These are phyloP conservation scores for Cerceris rybyensis DNA, from an alignment of 2,888 invertebrate genomes.

Conservation along the genomic window DNA sequence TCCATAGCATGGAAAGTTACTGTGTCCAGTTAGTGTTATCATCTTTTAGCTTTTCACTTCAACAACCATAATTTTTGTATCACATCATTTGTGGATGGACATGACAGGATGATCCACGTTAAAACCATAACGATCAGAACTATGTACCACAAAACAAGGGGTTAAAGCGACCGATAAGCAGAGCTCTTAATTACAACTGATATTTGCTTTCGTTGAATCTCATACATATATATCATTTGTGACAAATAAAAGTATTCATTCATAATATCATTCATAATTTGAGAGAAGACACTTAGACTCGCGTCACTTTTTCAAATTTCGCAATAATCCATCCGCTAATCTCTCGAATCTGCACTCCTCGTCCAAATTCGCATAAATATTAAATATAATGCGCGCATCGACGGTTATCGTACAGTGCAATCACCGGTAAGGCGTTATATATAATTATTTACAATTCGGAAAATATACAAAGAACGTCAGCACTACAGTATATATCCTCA, in stretches of 20 bases:
- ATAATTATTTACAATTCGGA: slow-evolving; percentile 70
- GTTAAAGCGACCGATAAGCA: background rate
- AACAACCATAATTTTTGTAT: no score
- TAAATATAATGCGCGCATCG: slow-evolving; percentile 59
- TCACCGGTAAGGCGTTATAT: slow-evolving; percentile 67
- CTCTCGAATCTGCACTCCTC: slow-evolving; percentile 11
- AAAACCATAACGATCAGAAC: no score
- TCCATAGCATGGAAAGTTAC: no score
- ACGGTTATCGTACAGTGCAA: slow-evolving; percentile 61
- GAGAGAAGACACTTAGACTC: background rate
- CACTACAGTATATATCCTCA: slow-evolving; percentile 69
- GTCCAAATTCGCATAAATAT: slow-evolving; percentile 56
- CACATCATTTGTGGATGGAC: no score
- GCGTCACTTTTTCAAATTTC: slow-evolving; percentile 38
- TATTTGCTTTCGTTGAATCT: background rate
- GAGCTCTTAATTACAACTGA: background rate
- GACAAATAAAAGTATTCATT: background rate
- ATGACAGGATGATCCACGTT: no score
- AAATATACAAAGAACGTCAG: slow-evolving; percentile 71
- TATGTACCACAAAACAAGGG: no score
- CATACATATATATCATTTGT: no score
- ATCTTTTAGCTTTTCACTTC: no score
- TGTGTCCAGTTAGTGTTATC: no score
- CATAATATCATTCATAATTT: background rate
- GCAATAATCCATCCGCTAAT: background rate